Base-by-base conservation (phyloP, 2,113 vertebrate genomes). In the Gymnocephalus cernua region DNA sequence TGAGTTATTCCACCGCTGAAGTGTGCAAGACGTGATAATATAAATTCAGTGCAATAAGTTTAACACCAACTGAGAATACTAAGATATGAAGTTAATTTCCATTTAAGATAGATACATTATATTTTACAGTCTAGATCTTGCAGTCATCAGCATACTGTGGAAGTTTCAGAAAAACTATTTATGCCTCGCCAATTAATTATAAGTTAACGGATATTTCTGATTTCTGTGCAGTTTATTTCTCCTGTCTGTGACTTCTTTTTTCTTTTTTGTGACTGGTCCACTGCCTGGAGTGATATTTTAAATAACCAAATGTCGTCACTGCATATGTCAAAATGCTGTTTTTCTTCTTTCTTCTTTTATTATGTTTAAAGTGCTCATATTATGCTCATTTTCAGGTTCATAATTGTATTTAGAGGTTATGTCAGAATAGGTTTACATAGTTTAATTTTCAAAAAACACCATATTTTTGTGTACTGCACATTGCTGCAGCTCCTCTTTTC, bases 1-100 rank as follows among this genome's bases (percentile, higher is more conserved):
- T 74, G 41, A 79, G 59, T 68, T 73, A 47, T 58, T 80, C 66
- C 18, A 66, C 76, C 7, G 38, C 67, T 56, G 14, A 68, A 29
- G 16, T 21, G 35, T 35, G 5, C 10, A 0, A 47, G 57, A 54
- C 38, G n/a, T 54, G 6, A 61, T 61, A 3, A 16, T 32, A 15
- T 61, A 19, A 32, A 47, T 63, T 69, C 57, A 70, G 27, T 3
- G 63, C 38, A 51, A 32, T 19, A 58, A 29, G 35, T 54, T 48
- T 19, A 45, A 58, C 29, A 25, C 9, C 0, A 13, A 54, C 13
- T 38, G 21, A 77, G 47, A 41, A 69, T 19, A 7, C 38, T 1
- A 65, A 73, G 19, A 12, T 44, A 25, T 73, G 13, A 67, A 68
- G 19, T 56, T 14, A 44, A 16, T 16, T 19, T 38, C 38, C 9